phyloP scores from a whole-genome alignment of 2,888 invertebrate genomes.

The Pseudoips prasinana region DNA sequence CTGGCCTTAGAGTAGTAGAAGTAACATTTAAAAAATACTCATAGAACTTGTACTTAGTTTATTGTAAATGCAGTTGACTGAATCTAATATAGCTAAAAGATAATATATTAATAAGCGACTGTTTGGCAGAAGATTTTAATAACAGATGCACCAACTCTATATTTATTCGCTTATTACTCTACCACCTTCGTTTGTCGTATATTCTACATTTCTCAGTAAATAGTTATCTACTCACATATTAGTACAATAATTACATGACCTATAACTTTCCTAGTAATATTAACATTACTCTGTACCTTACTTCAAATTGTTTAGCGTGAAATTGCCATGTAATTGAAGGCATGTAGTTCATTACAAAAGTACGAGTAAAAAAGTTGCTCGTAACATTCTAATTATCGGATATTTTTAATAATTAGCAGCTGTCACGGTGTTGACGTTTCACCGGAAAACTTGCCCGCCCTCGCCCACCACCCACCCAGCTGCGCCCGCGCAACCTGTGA shows the following conservation, averaged over 20 bases:
- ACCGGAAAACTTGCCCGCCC: slow-evolving; percentile 5
- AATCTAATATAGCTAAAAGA: too few relatives aligned
- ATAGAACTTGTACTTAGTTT: too few relatives aligned
- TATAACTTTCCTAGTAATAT: slow-evolving; percentile 6
- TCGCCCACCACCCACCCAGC: slow-evolving; percentile 4
- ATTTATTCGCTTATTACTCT: too few relatives aligned
- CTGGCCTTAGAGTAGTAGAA: too few relatives aligned
- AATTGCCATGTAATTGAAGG: slow-evolving; percentile 5
- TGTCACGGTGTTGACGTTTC: slow-evolving; percentile 15
- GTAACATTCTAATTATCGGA: slow-evolving; percentile 6
- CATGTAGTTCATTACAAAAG: background rate
- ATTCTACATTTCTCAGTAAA: too few relatives aligned
- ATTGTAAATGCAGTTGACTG: too few relatives aligned
- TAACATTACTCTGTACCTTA: slow-evolving; percentile 3
- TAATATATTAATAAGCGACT: too few relatives aligned
- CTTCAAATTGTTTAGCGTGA: slow-evolving; percentile 2
- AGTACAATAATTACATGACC: background rate
- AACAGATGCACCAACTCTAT: too few relatives aligned
- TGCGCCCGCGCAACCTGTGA: too few relatives aligned
- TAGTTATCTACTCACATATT: background rate
- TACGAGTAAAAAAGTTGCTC: background rate
- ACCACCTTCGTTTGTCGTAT: too few relatives aligned
- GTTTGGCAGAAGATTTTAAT: too few relatives aligned
- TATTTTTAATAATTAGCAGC: slow-evolving; percentile 27
- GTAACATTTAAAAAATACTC: too few relatives aligned